These are phyloP conservation scores for Axea sp. DNA, from an alignment of 2,888 invertebrate genomes.

Conservation along the genomic window DNA sequence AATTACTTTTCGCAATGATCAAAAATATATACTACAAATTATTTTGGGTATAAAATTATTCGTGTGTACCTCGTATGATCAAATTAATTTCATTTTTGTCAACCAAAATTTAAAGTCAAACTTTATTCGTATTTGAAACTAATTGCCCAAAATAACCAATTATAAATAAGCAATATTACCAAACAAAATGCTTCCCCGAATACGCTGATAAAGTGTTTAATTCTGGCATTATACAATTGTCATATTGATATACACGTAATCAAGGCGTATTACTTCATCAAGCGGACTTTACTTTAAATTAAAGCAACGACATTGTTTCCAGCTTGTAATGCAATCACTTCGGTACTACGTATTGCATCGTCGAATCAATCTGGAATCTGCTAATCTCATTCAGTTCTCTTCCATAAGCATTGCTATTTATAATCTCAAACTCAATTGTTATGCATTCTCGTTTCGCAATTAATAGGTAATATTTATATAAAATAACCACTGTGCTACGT, in stretches of 20 bases:
- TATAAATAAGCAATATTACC: background rate
- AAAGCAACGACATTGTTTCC: conserved; percentile 18
- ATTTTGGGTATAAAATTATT: too few species aligned
- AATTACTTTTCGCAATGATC: too few species aligned
- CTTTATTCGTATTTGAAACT: too few species aligned
- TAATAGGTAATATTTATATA: conserved; percentile 35
- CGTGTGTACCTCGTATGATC: too few species aligned
- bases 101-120: too few species aligned
- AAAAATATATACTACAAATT: too few species aligned
- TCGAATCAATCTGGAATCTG: conserved; percentile 14
- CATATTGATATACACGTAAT: conserved; percentile 17
- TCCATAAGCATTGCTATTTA: conserved; percentile 33
- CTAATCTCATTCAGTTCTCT: conserved; percentile 16
- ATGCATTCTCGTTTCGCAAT: conserved; percentile 20
- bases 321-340: conserved; percentile 22
- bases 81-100: too few species aligned
- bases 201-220: too few species aligned
- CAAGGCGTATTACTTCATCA: conserved; percentile 37
- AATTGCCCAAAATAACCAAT: too few species aligned
- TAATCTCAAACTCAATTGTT: conserved; percentile 11
- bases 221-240: conserved; percentile 7
- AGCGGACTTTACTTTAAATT: conserved; percentile 28
- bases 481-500: conserved; percentile 3
- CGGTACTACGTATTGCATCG: conserved; percentile 12
- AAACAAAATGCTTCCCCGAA: too few species aligned